phyloP scores from a whole-genome alignment of 2,113 vertebrate genomes.

The Pangasianodon gigas region DNA sequence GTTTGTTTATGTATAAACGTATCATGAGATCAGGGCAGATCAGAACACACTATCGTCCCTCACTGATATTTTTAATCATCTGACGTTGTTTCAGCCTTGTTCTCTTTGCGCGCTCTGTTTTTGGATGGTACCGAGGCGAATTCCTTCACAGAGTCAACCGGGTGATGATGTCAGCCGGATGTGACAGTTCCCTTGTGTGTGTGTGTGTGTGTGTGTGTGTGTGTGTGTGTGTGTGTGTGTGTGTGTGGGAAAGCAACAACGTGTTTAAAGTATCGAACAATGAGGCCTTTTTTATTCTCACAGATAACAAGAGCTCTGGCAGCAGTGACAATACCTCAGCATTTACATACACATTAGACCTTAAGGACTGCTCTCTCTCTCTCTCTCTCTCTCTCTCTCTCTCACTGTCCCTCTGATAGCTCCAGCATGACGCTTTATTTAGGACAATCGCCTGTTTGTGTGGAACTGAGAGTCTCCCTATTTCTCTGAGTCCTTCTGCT shows the following conservation, averaged over 20 bases:
- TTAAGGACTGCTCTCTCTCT: constrained; percentile 28
- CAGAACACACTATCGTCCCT: background rate
- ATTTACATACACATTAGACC: constrained; percentile 40
- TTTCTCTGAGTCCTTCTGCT: constrained; percentile 39
- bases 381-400: constrained; percentile 15
- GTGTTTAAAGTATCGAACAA: constrained; percentile 47
- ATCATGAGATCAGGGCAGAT: background rate
- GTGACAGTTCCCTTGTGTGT: constrained; percentile 45
- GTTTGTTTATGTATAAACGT: background rate
- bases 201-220: constrained; percentile 40
- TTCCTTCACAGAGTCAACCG: constrained; percentile 6
- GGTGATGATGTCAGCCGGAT: constrained; percentile 37
- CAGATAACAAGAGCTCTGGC: constrained; percentile 44
- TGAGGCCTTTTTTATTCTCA: constrained; percentile 17
- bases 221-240: constrained; percentile 44
- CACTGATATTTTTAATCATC: background rate
- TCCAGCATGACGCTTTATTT: constrained; percentile 22
- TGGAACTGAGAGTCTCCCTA: constrained; percentile 21
- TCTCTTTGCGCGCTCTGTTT: background rate
- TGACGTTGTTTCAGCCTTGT: background rate
- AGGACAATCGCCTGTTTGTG: constrained; percentile 45
- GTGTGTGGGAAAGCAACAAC: constrained; percentile 47
- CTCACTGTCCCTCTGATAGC: constrained; percentile 22
- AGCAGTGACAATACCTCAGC: constrained; percentile 42
- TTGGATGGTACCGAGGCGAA: background rate